Evolutionary conservation across 2,797 vertebrate species (phyloP), one percentile per base, ranked within the genome.

Genomic region (Acrossocheilus fasciatus): DNA sequence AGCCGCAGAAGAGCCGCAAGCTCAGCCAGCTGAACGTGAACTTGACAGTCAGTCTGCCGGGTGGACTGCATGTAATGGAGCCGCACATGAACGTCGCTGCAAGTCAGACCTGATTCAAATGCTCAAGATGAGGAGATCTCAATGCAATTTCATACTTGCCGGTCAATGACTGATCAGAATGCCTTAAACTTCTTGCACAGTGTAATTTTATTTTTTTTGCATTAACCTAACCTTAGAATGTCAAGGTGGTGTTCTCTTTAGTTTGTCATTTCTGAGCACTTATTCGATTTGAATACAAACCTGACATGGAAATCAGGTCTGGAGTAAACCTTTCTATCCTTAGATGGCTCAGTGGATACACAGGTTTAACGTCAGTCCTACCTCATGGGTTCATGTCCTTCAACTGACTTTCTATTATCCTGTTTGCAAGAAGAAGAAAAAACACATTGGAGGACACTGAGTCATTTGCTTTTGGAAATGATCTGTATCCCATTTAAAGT

Each of bases 251-350:
- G 86, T 80, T 75, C 81, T 82, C 85, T 85, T 83, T 59, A 76
- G 84, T 84, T 26, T 73, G 79, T 84, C 85, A 89, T 89, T 89
- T 87, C 86, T 86, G 45, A 83, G 83, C 69, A 88, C 85, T 87
- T 88, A 77, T 66, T 47, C 66, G 72, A 88, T 91, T 89, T 89
- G 90, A 89, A 91, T 89, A 82, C 84, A 52, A 86, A 88, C 89
- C 89, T 91, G 81, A 91, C 87, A 89, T 89, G 87, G 87, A 91
- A 91, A 91, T 91, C 77, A 89, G 88, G 88, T 87, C 88, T 84
- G 82, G 85, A 86, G 85, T 88, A 86, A 73, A 87, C 79, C 89
- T 83, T 88, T 84, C 86, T 70, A 77, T 87, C 75, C 87, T 80
- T 88, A 57, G 83, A 88, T 83, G 73, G 72, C 68, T 83, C 82